A percentile compares a stretch with the other conserved stretches of the same genome.
Evolutionary conservation across 2,113 vertebrate species (phyloP).

Genomic region (Tonatia bakeri): DNA sequence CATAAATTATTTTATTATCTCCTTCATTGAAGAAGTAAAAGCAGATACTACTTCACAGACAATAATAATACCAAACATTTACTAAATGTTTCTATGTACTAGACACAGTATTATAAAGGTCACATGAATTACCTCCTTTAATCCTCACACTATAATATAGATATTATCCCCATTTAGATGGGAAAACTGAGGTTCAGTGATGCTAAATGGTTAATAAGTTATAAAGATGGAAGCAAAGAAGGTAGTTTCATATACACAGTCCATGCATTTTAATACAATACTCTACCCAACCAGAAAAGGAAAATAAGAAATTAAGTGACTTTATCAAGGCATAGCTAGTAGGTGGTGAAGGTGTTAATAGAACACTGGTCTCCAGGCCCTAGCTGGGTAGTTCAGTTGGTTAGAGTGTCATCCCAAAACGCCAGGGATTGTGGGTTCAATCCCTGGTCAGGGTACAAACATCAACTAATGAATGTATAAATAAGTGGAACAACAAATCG

Average conservation of each 20-base stretch:
- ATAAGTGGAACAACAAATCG: too few species aligned
- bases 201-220: neutral
- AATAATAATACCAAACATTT: slow-evolving; percentile 12
- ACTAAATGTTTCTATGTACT: neutral
- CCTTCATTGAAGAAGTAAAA: neutral
- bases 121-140: neutral
- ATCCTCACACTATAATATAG: slow-evolving; percentile 20
- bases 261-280: neutral
- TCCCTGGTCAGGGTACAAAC: too few species aligned
- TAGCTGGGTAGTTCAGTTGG: neutral
- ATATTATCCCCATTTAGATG: neutral
- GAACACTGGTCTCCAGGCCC: neutral
- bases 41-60: neutral
- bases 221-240: neutral
- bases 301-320: neutral
- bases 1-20: neutral
- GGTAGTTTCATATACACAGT: neutral
- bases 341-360: neutral
- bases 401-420: too few species aligned
- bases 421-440: too few species aligned
- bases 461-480: too few species aligned
- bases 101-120: neutral
- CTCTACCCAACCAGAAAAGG: neutral
- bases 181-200: neutral
- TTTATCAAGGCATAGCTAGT: neutral